A percentile compares a stretch with the other conserved stretches of the same genome.
Evolutionary conservation across 2,888 invertebrate species (phyloP).

Genomic region (Dorcus hopei): DNA sequence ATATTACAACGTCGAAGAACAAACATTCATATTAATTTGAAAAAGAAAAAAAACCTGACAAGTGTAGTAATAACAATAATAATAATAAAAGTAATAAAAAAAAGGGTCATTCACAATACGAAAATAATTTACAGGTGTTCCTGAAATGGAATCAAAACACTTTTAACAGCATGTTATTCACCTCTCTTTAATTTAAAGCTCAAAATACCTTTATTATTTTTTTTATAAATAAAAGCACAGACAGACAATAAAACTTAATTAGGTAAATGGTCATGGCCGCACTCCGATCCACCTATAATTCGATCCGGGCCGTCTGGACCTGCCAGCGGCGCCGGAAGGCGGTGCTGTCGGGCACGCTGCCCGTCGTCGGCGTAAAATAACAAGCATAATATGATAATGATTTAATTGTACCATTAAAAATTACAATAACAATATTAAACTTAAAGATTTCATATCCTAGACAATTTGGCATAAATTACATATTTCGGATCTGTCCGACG

Average conservation of each 20-base stretch:
- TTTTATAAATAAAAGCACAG: constrained; percentile 46
- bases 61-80: constrained; percentile 27
- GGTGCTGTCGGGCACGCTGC: constrained; percentile 16
- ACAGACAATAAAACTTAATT: constrained; percentile 45
- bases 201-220: constrained; percentile 42
- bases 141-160: constrained; percentile 44
- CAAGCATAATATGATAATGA: constrained; percentile 50
- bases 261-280: constrained; percentile 41
- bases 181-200: constrained; percentile 49
- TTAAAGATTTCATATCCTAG: constrained; percentile 37
- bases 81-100: constrained; percentile 30
- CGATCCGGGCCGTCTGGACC: constrained; percentile 39
- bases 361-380: constrained; percentile 42
- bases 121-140: constrained; percentile 43
- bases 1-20: constrained; percentile 48
- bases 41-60: constrained; percentile 36
- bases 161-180: constrained; percentile 43
- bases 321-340: constrained; percentile 31
- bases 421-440: constrained; percentile 50
- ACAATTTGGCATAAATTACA: constrained; percentile 41
- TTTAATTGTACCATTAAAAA: constrained; percentile 48
- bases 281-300: constrained; percentile 45
- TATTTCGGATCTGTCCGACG: constrained; percentile 28
- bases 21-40: constrained; percentile 39
- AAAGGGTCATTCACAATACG: constrained; percentile 44